Base-by-base conservation (phyloP, 2,888 invertebrate genomes). In the Pristionchus fissidentatus region DNA sequence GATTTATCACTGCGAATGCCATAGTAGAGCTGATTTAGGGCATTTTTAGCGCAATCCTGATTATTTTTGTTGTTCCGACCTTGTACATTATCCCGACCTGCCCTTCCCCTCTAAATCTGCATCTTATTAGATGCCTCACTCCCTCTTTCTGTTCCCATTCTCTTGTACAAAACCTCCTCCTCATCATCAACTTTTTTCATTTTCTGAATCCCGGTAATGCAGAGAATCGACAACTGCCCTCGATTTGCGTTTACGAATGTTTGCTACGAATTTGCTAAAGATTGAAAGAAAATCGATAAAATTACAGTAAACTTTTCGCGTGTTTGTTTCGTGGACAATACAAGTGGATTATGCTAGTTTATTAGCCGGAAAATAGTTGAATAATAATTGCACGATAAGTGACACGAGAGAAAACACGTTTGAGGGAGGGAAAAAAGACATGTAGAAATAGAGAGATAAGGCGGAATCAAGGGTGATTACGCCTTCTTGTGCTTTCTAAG, bases 151-250 rank as follows among this genome's bases (percentile, higher is more conserved):
- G 41, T 66, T 66, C n/a, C 38, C 38, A 13, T n/a, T 19, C 7
- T 4, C 22, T 57, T 22, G 8, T n/a, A 57, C 57, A 57, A 22
- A 55, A n/a, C n/a, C n/a, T n/a, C n/a, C n/a, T n/a, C n/a, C n/a
- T n/a, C n/a, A n/a, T n/a, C n/a, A n/a, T n/a, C n/a, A n/a, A n/a
- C 26, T 3, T 57, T 26, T 22, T 55, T 57, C 10, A 26, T 38
- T 66, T 38, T 66, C 38, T 66, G 15, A 29, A 38, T 19, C 66
- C 66, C 66, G 66, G 66, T 66, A 66, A 66, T n/a, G n/a, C 66
- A 66, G 66, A 66, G 38, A 66, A 66, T 66, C 38, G 66, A n/a
- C n/a, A 38, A 66, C 66, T 66, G 66, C 66, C n/a, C 66, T 66
- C 66, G 4, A 35, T 38, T 5, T 38, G 38, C 35, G 35, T 19